These are phyloP conservation scores for Kryphioiulus occultus DNA, from an alignment of 2,888 invertebrate species.

Conservation along the genomic window DNA sequence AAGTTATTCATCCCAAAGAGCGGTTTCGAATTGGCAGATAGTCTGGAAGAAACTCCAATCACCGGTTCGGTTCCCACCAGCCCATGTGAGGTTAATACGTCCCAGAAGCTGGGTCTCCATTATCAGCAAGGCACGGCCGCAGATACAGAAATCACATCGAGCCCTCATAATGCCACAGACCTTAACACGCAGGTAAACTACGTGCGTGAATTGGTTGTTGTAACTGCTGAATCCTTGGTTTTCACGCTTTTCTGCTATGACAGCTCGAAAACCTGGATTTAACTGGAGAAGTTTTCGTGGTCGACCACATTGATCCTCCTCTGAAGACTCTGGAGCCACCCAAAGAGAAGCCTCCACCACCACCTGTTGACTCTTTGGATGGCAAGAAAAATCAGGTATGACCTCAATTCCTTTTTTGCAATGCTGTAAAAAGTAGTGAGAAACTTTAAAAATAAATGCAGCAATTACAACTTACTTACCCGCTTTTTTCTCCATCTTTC, in stretches of 20 bases:
- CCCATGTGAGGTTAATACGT: slow-evolving; percentile 14
- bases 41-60: slow-evolving; percentile 52
- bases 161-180: not conserved
- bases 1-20: not conserved
- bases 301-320: slow-evolving; percentile 53
- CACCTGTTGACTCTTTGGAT: slow-evolving; percentile 69
- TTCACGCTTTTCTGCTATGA: not conserved
- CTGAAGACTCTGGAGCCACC: slow-evolving; percentile 71
- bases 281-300: slow-evolving; percentile 29
- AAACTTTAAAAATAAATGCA: too few relatives aligned
- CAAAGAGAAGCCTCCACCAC: slow-evolving; percentile 86
- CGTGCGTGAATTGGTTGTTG: not conserved
- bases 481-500: not conserved
- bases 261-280: not conserved
- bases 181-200: not conserved
- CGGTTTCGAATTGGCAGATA: slow-evolving; percentile 52
- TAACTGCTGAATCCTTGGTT: not conserved
- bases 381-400: not conserved
- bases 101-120: not conserved
- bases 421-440: not conserved
- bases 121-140: not conserved
- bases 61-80: slow-evolving; percentile 49
- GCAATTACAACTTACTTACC: too few relatives aligned
- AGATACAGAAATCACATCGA: not conserved
- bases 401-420: slow-evolving; percentile 57